phyloP scores from a whole-genome alignment of 2,113 vertebrate species.

The Rousettus leschenaultii region DNA sequence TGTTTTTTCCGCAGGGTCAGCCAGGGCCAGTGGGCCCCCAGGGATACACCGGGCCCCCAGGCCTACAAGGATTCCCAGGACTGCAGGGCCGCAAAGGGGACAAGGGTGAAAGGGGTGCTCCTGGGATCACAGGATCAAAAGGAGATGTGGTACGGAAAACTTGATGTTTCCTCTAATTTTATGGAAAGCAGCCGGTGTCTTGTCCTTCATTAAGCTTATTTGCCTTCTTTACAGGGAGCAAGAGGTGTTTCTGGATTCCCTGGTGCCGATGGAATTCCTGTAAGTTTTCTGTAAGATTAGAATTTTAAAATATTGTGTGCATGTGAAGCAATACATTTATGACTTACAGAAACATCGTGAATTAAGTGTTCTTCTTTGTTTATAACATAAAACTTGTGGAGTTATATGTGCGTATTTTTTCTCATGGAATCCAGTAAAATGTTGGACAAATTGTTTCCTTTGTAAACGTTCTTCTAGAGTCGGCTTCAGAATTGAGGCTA shows the following conservation, averaged over 20 bases:
- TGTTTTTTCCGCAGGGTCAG: constrained; percentile 85
- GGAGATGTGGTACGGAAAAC: constrained; percentile 87
- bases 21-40: constrained; percentile 90
- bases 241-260: constrained; percentile 94
- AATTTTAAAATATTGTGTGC: neutral
- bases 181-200: neutral
- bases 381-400: neutral
- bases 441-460: neutral
- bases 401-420: fast-evolving
- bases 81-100: constrained; percentile 91
- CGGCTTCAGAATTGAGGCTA: neutral
- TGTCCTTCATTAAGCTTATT: neutral
- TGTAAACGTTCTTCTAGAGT: neutral
- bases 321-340: fast-evolving
- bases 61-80: constrained; percentile 87
- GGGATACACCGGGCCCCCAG: constrained; percentile 87
- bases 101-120: constrained; percentile 89
- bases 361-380: neutral
- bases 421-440: neutral
- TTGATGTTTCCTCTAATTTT: neutral
- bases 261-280: constrained; percentile 92
- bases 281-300: constrained; percentile 79
- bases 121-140: constrained; percentile 88
- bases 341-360: neutral
- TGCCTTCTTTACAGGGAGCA: constrained; percentile 85